These are phyloP conservation scores for Phenganax subtilis DNA, from an alignment of 92 coral and sea anemone genomes.

Conservation along the genomic window DNA sequence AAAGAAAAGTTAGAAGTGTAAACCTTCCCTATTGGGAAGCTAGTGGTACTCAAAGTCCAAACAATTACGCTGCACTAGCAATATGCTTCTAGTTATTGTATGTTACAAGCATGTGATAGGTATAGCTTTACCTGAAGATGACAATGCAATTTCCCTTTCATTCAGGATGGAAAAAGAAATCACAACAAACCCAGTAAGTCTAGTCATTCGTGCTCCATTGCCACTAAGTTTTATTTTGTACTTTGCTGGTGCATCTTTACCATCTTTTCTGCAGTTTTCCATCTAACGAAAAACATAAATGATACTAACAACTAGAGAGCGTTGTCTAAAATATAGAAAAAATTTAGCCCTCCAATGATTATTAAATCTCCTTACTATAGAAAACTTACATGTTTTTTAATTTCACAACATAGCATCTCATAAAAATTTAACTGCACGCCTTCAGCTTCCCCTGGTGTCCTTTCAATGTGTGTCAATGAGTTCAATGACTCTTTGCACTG, in stretches of 20 bases:
- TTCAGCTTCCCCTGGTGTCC: slow-evolving; percentile 20
- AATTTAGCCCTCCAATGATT: neutral
- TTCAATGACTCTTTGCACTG: slow-evolving; percentile 7
- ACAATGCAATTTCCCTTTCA: neutral
- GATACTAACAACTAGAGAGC: neutral
- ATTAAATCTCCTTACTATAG: neutral
- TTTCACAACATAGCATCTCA: neutral
- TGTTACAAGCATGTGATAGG: neutral
- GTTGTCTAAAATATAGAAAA: neutral
- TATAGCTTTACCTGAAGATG: no score
- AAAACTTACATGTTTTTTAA: slow-evolving; percentile 5
- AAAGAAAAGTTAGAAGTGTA: neutral
- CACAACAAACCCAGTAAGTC: neutral
- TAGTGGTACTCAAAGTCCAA: neutral
- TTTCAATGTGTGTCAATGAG: slow-evolving; percentile 2
- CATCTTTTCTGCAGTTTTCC: neutral
- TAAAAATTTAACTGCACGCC: slow-evolving; percentile 9
- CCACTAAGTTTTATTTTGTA: slow-evolving; percentile 2
- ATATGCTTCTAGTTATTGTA: neutral
- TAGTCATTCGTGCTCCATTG: neutral
- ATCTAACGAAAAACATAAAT: neutral
- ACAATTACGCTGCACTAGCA: neutral
- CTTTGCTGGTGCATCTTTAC: neutral
- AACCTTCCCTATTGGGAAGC: no score
- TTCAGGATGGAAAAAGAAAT: neutral